Percentiles rank a stretch among this genome's conserved stretches.
Evolutionary conservation across 2,888 invertebrate genomes (phyloP).

Genomic region (Leucophenga maculata): DNA sequence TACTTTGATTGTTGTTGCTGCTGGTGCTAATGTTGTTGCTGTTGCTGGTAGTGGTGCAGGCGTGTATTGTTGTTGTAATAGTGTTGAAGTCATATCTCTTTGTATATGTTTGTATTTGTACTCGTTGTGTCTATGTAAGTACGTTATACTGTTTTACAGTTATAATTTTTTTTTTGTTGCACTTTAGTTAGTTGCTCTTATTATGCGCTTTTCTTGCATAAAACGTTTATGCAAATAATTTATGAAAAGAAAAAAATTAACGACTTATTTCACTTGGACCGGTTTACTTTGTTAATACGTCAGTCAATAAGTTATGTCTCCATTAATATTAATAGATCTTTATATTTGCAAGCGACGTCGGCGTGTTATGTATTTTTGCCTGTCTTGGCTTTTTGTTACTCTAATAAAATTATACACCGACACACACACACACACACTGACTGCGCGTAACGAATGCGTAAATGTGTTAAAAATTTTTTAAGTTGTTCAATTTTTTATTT

Average conservation of each 20-base stretch:
- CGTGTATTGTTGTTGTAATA: slow-evolving; percentile 61
- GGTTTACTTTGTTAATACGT: too few species aligned
- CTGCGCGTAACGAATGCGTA: slow-evolving; percentile 33
- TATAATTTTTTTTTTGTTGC: slow-evolving; percentile 12
- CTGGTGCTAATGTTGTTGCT: slow-evolving; percentile 33
- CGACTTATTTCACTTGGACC: neutral
- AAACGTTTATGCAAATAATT: too few species aligned
- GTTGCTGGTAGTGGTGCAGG: slow-evolving; percentile 36
- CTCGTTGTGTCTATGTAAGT: slow-evolving; percentile 31
- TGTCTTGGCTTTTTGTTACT: slow-evolving; percentile 13
- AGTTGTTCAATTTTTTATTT: slow-evolving; percentile 19
- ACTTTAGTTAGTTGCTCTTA: neutral
- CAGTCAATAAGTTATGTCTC: too few species aligned
- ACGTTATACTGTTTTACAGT: slow-evolving; percentile 21
- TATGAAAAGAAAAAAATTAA: too few species aligned
- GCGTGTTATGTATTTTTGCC: neutral
- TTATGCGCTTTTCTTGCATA: slow-evolving; percentile 1
- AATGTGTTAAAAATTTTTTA: slow-evolving; percentile 24
- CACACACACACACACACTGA: neutral
- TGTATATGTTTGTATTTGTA: slow-evolving; percentile 34
- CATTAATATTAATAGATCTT: too few species aligned
- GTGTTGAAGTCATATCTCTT: slow-evolving; percentile 71
- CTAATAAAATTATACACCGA: neutral
- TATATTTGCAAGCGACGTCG: too few species aligned
- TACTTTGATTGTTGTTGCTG: slow-evolving; percentile 35